Evolutionary conservation across 2,113 vertebrate genomes (phyloP), one percentile per base, ranked within the genome.

Genomic region (Bambusicola thoracicus): DNA sequence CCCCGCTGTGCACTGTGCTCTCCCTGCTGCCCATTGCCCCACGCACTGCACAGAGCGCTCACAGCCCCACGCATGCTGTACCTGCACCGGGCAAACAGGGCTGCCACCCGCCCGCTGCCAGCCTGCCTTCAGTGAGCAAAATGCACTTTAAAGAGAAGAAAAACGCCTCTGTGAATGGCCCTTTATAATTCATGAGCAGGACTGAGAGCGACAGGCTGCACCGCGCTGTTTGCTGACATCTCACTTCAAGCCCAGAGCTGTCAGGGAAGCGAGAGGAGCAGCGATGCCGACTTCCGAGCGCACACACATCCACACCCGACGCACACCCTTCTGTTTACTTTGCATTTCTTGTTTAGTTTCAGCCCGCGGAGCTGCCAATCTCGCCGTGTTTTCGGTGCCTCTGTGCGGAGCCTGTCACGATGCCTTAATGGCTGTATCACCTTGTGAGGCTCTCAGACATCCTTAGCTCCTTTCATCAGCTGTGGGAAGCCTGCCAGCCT

Each of bases 361-460:
- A 32, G 67, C 66, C 87, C 29, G 70, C 12, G 3, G 81, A 94
- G 93, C 91, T 96, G 97, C 91, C 94, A 95, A 89, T 96, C 94
- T 92, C 32, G 0, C 10, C 1, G 20, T 53, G 73, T 27, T 91
- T 89, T 89, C 3, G 2, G 86, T 81, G 91, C 85, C 80, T 95
- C 90, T 62, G 72, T 46, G 69, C 8, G 1, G 36, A 89, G 89
- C 49, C 91, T 95, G 91, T 93, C 92, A 40, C 9, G 4, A n/a
- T 81, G 94, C 89, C 90, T 96, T 87, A 85, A 92, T 90, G 91
- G 87, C 87, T 95, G 80, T 18, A 94, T 93, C 94, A 96, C 93
- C 94, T 96, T 81, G 89, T 76, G 93, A 75, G 70, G 94, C 87
- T 91, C 84, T 41, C 89, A 93, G 91, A 79, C 90, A 59, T 90